Base-by-base conservation (phyloP, 2,797 vertebrate genomes). In the Loris lydekkerianus region DNA sequence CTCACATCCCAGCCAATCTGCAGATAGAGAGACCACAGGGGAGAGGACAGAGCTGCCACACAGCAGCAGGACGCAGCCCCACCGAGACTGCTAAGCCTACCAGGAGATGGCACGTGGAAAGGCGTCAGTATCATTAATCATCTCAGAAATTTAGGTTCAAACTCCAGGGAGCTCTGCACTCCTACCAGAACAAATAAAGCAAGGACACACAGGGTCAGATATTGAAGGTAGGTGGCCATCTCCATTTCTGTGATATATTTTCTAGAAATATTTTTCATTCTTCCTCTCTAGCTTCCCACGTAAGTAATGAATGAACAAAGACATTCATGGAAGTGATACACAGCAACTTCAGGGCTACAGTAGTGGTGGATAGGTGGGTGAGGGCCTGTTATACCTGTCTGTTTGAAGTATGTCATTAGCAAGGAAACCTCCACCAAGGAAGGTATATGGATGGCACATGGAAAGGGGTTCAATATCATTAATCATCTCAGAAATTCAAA, bases 1-100 rank as follows among this genome's bases (percentile, higher is more conserved):
- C 31, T 97, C 53, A 56, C 18, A 73, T 53, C 85, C 90, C 37
- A 89, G 65, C 60, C 75, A 94, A 18, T 49, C 7, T 72, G 7
- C 13, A 73, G 73, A 83, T 9, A 69, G 37, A 87, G 3, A 91
- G 70, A 43, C 37, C 82, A 23, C 14, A 29, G 76, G 70, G 77
- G 56, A 77, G 34, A 78, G 91, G 69, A 23, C 40, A 37, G 85
- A 15, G 20, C 14, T n/a, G 17, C 40, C 46, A 27, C 40, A 60
- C 34, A 49, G 10, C 76, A 77, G 23, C 10, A 5, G 13, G 18
- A 67, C 8, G 14, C 31, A 83, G 14, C 29, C 56, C 43, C 11
- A 31, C 13, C 5, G 0, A 58, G 34, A 31, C 65, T 11, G 27
- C 1, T 5, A 56, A 69, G 15, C 58, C 18, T 5, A 10, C 29